Evolutionary conservation across 2,888 invertebrate genomes (phyloP), one percentile per base, ranked within the genome.

Genomic region (Rhagophthalmus giganteus): DNA sequence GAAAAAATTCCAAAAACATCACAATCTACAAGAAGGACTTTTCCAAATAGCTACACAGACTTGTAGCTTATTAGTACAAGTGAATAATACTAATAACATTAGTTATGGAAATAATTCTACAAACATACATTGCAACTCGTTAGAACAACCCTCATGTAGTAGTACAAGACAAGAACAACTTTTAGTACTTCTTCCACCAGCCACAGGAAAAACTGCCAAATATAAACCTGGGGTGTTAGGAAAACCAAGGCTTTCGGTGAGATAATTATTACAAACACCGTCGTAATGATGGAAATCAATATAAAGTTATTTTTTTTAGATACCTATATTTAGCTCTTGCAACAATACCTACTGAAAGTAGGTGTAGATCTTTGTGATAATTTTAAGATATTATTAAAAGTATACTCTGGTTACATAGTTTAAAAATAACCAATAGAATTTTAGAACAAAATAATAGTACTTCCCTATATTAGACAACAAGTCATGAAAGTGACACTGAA

Each of bases 21-120:
- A 83, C 40, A 86, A 86, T 71, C 72, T 88, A 57, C 86, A 87
- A 66, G 87, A 87, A 66, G 88, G 88, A 3, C 76, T 88, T 20
- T 86, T 87, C 68, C 87, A 87, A 77, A 88, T 88, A 59, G 87
- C 87, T 2, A 86, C 87, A 8, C 88, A 88, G 71, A 87, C 88
- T 46, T 88, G 87, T 67, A 87, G 86, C 69, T 84, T 88, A 58
- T 75, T 88, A 54, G 86, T 88, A 46, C 86, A 87, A 80, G 86
- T 87, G 58, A 84, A 86, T 70, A 86, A 87, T 63, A 86, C 86
- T 34, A 86, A 86, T 72, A 86, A 87, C 69, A 86, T 86, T 54
- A 86, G 84, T 63, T 84, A 84, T 62, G 83, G 85, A 35, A 81
- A 82, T 65, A 80, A 83, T 61, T 74, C 78, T 54, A 77, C 82